Base-by-base conservation (phyloP, 2,113 vertebrate species). In the Rostratula benghalensis region DNA sequence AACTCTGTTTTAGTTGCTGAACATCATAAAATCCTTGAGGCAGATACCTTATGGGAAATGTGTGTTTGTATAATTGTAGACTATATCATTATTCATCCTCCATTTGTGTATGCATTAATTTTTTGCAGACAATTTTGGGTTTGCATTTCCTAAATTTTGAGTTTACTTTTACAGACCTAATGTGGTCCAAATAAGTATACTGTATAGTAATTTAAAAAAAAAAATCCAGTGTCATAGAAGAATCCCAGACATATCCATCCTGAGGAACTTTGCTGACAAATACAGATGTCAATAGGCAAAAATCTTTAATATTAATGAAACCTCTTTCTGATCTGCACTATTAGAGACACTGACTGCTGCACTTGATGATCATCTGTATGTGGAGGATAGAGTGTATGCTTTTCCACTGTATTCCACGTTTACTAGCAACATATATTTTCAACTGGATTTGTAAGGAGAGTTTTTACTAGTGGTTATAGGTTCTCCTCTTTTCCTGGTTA, bases 1-100 rank as follows among this genome's bases (percentile, higher is more conserved):
- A 93, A 93, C 90, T 96, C 73, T 89, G 64, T 50, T 95, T 92
- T 87, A 83, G 60, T 81, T 89, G 56, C 59, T 93, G 94, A 96
- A 56, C 60, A 81, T 92, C 54, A 31, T 95, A 92, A 96, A 95
- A 91, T 97, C 80, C 68, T 81, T 35, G 87, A 95, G 89, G 87
- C 87, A 95, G 60, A 68, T 91, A 84, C 64, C 91, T 93, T 95
- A 73, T 31, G 87, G 87, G 89, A 95, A 71, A 84, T 71, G 30
- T 91, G 21, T 82, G 68, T 94, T 94, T 96, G 43, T 95, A 13
- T 94, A 95, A 97, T 91, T 92, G 56, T 68, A 82, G 69, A 31
- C 63, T 63, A 4, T 70, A 67, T 92, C 2, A 1, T 95, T 93
- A 67, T 57, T 94, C 86, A 94, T 95, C 31, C 68, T 74, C 37